Base-by-base conservation (phyloP, 2,888 invertebrate genomes). In the Coremacera marginata region DNA sequence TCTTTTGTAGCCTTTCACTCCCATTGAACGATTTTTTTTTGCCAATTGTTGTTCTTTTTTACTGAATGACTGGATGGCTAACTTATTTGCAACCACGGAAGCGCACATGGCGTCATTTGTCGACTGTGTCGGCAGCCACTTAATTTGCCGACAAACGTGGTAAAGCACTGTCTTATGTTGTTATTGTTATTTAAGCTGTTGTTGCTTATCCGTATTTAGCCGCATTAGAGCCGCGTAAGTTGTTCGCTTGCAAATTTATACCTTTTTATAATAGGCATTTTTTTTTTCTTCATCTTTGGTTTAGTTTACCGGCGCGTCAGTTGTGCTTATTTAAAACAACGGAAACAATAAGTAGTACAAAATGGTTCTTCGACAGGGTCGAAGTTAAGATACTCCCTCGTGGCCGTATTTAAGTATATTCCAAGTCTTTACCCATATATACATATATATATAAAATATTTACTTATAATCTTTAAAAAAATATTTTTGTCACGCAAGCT, bases 91-190 rank as follows among this genome's bases (percentile, higher is more conserved):
- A 44, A 51, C 51, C 73, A 37, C 67, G 68, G 55, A 55, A 75
- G 57, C 57, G 27, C 52, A 52, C 51, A 31, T 65, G 49, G 62
- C 62, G 51, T 73, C 60, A 73, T 73, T 73, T 62, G 72, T 73
- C 71, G 71, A 25, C 44, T 22, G 60, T 57, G 57, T 71, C 62
- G 51, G 51, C 63, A 34, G 51, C 51, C 19, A 63, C 63, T 73
- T 51, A 49, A 73, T 73, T 71, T 25, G 65, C 73, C 73, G 73
- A 63, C 65, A 73, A 73, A 73, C 57, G 70, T 31, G 52, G 37
- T 65, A 27, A 65, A 65, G 34, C 65, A 65, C 22, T 27, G 19
- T 14, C 14, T 68, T 16, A 62, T 63, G 51, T 63, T 27, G 63
- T 27, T 57, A 68, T 65, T 68, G n/a, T 31, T 25, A 16, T 63